Conservation (phyloP, 2,113 vertebrate species). For the Myotis yumanensis region DNA sequence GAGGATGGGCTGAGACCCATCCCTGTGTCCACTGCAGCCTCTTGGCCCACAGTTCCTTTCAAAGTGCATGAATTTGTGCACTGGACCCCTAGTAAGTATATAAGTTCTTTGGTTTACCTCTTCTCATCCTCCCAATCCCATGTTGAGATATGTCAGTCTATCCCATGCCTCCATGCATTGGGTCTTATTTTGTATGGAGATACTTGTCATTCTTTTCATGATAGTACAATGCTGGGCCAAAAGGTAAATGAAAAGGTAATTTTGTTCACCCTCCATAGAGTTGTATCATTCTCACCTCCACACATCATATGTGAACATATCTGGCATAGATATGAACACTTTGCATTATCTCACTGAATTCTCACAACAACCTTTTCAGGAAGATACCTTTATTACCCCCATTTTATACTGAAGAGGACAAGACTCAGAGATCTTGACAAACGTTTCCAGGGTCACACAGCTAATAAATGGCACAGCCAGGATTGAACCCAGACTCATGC, state of each 20-base stretch:
- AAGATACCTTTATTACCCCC: neutral
- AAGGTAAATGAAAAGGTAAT: neutral
- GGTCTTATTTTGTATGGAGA: neutral
- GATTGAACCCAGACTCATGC: neutral
- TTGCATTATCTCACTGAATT: neutral
- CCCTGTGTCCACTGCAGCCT: too few relatives aligned
- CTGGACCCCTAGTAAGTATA: too few relatives aligned
- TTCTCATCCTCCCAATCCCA: too few relatives aligned
- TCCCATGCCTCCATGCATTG: too few relatives aligned
- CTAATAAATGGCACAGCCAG: neutral
- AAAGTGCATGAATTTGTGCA: too few relatives aligned
- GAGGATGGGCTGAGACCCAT: too few relatives aligned
- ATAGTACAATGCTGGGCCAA: neutral
- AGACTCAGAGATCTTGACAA: neutral
- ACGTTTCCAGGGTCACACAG: neutral
- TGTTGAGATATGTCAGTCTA: too few relatives aligned
- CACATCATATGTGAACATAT: neutral
- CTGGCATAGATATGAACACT: neutral
- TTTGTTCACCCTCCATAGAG: neutral
- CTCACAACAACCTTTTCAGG: neutral
- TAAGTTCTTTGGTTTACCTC: too few relatives aligned
- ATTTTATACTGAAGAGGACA: neutral
- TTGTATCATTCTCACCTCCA: neutral
- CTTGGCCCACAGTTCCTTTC: too few relatives aligned
- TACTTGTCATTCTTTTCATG: neutral